Conservation (phyloP, 2,888 invertebrate species). For the Plagiodera versicolora region DNA sequence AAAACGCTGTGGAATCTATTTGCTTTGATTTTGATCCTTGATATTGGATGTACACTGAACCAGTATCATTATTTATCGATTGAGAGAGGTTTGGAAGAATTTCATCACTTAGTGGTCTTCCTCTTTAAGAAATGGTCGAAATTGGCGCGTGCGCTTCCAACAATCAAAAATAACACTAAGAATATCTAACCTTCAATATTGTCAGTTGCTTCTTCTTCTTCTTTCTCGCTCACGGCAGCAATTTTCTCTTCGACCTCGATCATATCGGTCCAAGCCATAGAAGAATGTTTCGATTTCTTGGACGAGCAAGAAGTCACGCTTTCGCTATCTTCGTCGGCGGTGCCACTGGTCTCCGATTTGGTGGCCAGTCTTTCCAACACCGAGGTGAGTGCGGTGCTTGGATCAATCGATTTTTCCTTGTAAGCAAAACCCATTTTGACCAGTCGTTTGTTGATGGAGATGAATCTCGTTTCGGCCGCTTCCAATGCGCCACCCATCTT, state of each 20-base stretch:
- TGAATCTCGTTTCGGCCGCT: slow-evolving; percentile 64
- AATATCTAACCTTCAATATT: no score
- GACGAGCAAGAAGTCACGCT: slow-evolving; percentile 6
- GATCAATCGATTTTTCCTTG: slow-evolving; percentile 11
- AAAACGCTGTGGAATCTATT: no score
- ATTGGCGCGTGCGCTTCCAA: no score
- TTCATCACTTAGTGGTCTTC: no score
- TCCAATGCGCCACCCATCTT: slow-evolving; percentile 67
- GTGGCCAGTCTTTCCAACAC: slow-evolving; percentile 1
- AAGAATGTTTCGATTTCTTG: background rate
- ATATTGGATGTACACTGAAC: no score
- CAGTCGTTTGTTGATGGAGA: slow-evolving; percentile 68
- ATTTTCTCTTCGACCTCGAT: slow-evolving; percentile 2
- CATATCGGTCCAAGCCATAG: slow-evolving; percentile 20
- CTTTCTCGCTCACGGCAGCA: background rate
- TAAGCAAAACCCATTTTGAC: slow-evolving; percentile 62
- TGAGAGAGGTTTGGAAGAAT: no score
- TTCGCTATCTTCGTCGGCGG: background rate
- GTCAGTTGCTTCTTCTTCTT: background rate
- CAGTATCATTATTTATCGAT: no score
- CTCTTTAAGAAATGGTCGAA: no score
- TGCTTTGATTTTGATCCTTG: no score
- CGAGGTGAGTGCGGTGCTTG: background rate
- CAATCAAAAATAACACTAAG: no score
- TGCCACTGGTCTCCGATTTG: background rate